phyloP scores from a whole-genome alignment of 1,140 invertebrate species.

The Sminthurides bifidus region DNA sequence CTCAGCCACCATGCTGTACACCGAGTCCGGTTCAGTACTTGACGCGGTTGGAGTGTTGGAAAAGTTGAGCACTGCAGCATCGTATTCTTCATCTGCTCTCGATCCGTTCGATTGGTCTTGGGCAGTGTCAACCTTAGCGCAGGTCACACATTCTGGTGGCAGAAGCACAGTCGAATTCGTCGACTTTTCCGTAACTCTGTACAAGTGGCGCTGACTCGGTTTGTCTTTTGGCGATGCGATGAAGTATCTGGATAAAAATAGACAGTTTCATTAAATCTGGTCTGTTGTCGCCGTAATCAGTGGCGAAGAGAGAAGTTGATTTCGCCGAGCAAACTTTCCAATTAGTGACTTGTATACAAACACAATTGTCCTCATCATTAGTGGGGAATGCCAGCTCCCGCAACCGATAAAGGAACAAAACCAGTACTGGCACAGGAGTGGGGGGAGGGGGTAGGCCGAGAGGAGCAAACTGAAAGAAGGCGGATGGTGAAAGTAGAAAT shows the following conservation, averaged over 20 bases:
- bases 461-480: too few relatives aligned
- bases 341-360: too few relatives aligned
- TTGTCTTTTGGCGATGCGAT: constrained; percentile 54
- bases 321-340: too few relatives aligned
- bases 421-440: too few relatives aligned
- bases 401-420: too few relatives aligned
- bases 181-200: constrained; percentile 45
- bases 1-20: constrained; percentile 2
- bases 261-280: neutral
- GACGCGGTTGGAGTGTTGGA: neutral
- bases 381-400: too few relatives aligned
- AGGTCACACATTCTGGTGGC: constrained; percentile 41
- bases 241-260: constrained; percentile 45
- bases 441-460: too few relatives aligned
- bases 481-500: too few relatives aligned
- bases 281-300: too few relatives aligned
- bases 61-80: neutral
- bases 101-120: constrained; percentile 25
- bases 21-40: neutral
- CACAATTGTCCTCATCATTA: too few relatives aligned
- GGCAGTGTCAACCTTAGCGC: too few relatives aligned
- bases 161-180: constrained; percentile 20
- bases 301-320: too few relatives aligned
- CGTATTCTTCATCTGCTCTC: neutral
- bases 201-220: constrained; percentile 60